A percentile compares a stretch with the other conserved stretches of the same genome.
Evolutionary conservation across 2,888 invertebrate species (phyloP).

Genomic region (Calameuta filiformis): DNA sequence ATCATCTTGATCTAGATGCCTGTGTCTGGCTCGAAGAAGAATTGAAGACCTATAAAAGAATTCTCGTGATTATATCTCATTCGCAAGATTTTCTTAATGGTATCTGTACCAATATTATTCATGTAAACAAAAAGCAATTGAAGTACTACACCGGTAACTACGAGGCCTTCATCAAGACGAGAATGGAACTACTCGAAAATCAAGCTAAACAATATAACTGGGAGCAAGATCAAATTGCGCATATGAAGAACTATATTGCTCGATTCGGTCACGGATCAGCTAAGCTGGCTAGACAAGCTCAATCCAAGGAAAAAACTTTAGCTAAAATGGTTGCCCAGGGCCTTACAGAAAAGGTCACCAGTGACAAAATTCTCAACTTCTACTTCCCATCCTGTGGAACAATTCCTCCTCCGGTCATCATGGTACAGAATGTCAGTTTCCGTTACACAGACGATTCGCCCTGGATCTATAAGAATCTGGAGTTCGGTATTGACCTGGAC

Average conservation of each 20-base stretch:
- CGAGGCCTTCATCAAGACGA: slow-evolving; percentile 93
- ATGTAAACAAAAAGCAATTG: slow-evolving; percentile 91
- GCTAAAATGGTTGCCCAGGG: slow-evolving; percentile 99
- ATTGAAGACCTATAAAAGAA: slow-evolving; percentile 94
- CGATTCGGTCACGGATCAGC: slow-evolving; percentile 99
- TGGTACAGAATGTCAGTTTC: slow-evolving; percentile 98
- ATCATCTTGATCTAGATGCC: slow-evolving; percentile 98
- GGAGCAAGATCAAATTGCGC: slow-evolving; percentile 99
- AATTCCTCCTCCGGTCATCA: slow-evolving; percentile 98
- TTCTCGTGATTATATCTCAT: slow-evolving; percentile 97
- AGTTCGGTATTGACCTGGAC: slow-evolving; percentile 99
- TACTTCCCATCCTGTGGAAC: slow-evolving; percentile 94
- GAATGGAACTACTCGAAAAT: slow-evolving; percentile 95
- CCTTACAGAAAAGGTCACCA: slow-evolving; percentile 92
- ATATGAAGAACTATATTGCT: slow-evolving; percentile 99
- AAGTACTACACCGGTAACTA: slow-evolving; percentile 98
- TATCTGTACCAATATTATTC: slow-evolving; percentile 96
- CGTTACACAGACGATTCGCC: slow-evolving; percentile 88
- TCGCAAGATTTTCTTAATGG: slow-evolving; percentile 99
- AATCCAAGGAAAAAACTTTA: slow-evolving; percentile 98
- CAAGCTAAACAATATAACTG: slow-evolving; percentile 99
- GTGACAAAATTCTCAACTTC: slow-evolving; percentile 93
- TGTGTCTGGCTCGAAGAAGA: slow-evolving; percentile 99
- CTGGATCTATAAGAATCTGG: slow-evolving; percentile 95
- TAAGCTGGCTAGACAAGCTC: slow-evolving; percentile 97